Base-by-base conservation (phyloP, 2,888 invertebrate genomes). In the Strigamia crassipes region DNA sequence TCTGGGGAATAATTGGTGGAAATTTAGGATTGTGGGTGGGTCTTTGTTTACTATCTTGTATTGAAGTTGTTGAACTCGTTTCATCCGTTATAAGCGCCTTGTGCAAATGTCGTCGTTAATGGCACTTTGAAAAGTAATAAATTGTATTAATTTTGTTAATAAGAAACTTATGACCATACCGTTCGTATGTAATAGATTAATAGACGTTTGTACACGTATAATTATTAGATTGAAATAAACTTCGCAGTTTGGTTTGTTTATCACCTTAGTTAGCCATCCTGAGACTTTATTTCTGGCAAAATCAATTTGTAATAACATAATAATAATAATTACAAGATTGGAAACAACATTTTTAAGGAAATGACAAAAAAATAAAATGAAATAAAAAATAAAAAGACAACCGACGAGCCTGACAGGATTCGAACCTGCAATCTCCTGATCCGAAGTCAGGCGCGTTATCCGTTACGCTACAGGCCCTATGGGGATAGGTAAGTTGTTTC, bases 1-100 rank as follows among this genome's bases (percentile, higher is more conserved):
- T 80, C 42, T 80, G 46, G 80, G 80, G 80, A 13, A 80, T 80
- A n/a, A 23, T 80, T 15, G 80, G 80, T 15, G 80, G 80, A 31
- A 80, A 80, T 31, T 31, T 80, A 23, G 51, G 80, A 10, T n/a
- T 80, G 5, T 80, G 80, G 80, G 51, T 80, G 1, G 80, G 80
- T 23, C 46, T 80, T 21, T 80, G 80, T 46, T n/a, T 80, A 21
- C 10, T 80, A 18, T 80, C 80, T 10, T 46, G 12, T 42, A 42
- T 80, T 13, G 80, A 80, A 51, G 42, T 80, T 18, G 21, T 80
- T 0, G 80, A 80, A 23, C 51, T 80, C 2, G 18, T 78, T 18
- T 78, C 38, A 9, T 78, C 78, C 38, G 34, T 78, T n/a, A 5
- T 42, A 12, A 41, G 38, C 21, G 31, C 27, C 4, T 34, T 12